These are phyloP conservation scores for Columba livia DNA, from an alignment of 2,113 vertebrate genomes.

Conservation along the genomic window DNA sequence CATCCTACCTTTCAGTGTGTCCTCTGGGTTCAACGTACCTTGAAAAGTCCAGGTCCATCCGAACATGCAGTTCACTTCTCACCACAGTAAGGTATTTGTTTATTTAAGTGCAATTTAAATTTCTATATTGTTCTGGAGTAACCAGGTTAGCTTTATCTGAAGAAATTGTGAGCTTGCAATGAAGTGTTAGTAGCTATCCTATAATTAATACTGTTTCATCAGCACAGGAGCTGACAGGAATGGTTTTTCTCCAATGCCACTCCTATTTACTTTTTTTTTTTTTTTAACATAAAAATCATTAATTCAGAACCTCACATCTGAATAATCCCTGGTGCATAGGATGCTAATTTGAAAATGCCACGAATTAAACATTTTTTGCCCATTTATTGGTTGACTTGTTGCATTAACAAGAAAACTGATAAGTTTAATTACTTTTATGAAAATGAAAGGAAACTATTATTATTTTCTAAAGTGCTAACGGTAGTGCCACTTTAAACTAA, in stretches of 20 bases:
- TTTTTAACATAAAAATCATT: neutral
- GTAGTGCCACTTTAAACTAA: constrained; percentile 39
- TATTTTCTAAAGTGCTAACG: constrained; percentile 24
- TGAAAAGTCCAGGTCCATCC: neutral
- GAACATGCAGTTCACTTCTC: neutral
- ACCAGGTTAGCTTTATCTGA: neutral
- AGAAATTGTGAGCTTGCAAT: neutral
- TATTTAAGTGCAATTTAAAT: neutral
- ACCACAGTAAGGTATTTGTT: neutral
- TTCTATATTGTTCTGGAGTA: neutral
- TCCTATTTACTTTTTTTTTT: neutral
- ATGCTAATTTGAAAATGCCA: constrained; percentile 28
- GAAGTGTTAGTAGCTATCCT: neutral
- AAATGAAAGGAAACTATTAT: constrained; percentile 54
- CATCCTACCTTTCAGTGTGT: neutral
- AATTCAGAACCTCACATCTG: constrained; percentile 16
- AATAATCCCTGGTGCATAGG: neutral
- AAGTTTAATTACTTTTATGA: constrained; percentile 69
- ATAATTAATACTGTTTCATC: neutral
- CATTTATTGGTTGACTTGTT: constrained; percentile 56
- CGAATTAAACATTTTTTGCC: constrained; percentile 5
- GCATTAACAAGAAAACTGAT: constrained; percentile 36
- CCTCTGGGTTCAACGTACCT: neutral
- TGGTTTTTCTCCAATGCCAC: neutral
- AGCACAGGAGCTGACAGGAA: neutral